phyloP scores from a whole-genome alignment of 2,113 vertebrate species.

The Myotis brandtii region DNA sequence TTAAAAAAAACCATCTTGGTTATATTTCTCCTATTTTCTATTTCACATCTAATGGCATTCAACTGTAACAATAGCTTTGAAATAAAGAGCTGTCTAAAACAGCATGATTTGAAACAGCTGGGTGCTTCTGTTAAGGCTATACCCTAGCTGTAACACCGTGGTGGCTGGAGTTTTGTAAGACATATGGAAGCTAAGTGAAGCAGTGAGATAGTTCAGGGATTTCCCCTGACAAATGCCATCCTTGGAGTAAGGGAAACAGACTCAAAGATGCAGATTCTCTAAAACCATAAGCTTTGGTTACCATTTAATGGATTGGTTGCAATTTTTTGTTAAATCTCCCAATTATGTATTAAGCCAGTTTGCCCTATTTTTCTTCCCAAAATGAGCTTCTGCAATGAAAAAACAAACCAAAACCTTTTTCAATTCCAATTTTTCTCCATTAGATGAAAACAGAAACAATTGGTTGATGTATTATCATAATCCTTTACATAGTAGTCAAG shows the following conservation, averaged over 20 bases:
- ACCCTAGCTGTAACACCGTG: not conserved
- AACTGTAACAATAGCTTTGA: constrained; percentile 66
- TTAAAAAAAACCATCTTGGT: not conserved
- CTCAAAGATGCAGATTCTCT: not conserved
- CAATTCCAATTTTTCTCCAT: not conserved
- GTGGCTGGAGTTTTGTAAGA: constrained; percentile 61
- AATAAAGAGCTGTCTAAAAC: constrained; percentile 68
- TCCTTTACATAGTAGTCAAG: not conserved
- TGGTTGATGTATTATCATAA: not conserved
- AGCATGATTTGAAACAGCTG: constrained; percentile 67
- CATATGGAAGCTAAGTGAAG: constrained; percentile 61
- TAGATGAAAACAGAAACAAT: not conserved
- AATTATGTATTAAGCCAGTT: not conserved
- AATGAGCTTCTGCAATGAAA: constrained; percentile 25
- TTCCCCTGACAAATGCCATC: not conserved
- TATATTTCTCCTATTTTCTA: constrained; percentile 53
- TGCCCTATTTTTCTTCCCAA: not conserved
- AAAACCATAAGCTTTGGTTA: not conserved
- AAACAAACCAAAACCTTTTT: not conserved
- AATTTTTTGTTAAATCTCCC: not conserved
- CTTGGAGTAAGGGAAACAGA: not conserved
- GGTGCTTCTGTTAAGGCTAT: constrained; percentile 57
- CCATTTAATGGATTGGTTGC: constrained; percentile 47
- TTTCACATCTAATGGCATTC: constrained; percentile 57
- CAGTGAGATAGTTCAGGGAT: constrained; percentile 12